Base-by-base conservation (phyloP, 2,888 invertebrate species). In the Cerastoderma edule region DNA sequence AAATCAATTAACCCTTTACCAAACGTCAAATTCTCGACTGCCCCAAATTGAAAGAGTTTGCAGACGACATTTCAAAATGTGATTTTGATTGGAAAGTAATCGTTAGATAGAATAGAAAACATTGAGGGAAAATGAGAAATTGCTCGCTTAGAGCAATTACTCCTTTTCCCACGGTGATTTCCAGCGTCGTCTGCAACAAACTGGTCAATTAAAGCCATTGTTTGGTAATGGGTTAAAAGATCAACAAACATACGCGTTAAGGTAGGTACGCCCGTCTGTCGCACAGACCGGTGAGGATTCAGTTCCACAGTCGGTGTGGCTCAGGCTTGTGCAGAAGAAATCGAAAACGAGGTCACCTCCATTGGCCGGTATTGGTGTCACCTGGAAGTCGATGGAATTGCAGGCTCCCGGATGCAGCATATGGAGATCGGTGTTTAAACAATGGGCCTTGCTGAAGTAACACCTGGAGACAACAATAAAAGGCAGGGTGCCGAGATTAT, bases 371-470 rank as follows among this genome's bases (percentile, higher is more conserved):
- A 60, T 44, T 22, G 69, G 69, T 2, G 69, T 60, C 5, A 50
- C 27, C 19, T 24, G 54, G 22, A 69, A 60, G 27, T 69, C 69
- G n/a, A 60, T 24, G 13, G 69, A 60, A 27, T 50, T 63, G 33
- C 69, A 69, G 1, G 60, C 60, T 22, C 69, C 69, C n/a, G 60
- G 60, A 32, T 69, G 69, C 24, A 69, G 46, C 10, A 69, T 30
- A 32, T 69, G 60, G 35, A 69, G 32, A 19, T 60, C 48, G 30
- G 1, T 46, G 27, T 69, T 32, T 19, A 2, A 24, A 46, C 69
- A 69, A 30, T 69, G 69, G 28, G 69, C 60, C 35, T 60, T 60
- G 33, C 69, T 69, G 63, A 69, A 69, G 8, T 60, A 46, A 32
- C 69, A 69, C n/a, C 69, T 69, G 30, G 10, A 56, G 39, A 39